Evolutionary conservation across 2,113 vertebrate species (phyloP).

Genomic region (Chloropsis hardwickii): DNA sequence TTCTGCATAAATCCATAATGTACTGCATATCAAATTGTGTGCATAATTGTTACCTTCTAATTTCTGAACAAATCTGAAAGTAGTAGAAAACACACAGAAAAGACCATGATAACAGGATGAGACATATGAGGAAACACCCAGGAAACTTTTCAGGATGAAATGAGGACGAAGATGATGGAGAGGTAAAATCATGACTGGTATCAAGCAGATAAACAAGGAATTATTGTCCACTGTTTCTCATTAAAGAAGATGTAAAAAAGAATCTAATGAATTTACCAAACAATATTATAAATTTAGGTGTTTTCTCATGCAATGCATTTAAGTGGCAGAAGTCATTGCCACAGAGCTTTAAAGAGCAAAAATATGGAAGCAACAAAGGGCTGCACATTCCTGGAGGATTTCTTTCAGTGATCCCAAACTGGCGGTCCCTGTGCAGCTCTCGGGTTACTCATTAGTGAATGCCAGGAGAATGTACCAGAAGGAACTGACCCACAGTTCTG

Average conservation of each 20-base stretch:
- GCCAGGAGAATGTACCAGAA: background rate
- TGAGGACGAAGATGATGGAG: background rate
- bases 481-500: background rate
- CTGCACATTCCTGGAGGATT: background rate
- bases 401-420: background rate
- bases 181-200: background rate
- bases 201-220: background rate
- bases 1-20: background rate
- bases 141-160: background rate
- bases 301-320: background rate
- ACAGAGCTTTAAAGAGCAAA: background rate
- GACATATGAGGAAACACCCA: background rate
- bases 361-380: background rate
- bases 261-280: background rate
- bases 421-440: accelerated
- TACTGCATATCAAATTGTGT: background rate
- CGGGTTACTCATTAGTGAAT: accelerated
- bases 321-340: background rate
- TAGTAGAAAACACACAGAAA: background rate
- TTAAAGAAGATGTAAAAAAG: background rate
- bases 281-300: background rate
- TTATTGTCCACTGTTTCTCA: background rate
- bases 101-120: background rate
- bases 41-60: background rate
- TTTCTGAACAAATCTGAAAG: background rate